A percentile compares a stretch with the other conserved stretches of the same genome.
Conservation (phyloP, 1,140 invertebrate species). For the Leptinotarsa lineolata region DNA sequence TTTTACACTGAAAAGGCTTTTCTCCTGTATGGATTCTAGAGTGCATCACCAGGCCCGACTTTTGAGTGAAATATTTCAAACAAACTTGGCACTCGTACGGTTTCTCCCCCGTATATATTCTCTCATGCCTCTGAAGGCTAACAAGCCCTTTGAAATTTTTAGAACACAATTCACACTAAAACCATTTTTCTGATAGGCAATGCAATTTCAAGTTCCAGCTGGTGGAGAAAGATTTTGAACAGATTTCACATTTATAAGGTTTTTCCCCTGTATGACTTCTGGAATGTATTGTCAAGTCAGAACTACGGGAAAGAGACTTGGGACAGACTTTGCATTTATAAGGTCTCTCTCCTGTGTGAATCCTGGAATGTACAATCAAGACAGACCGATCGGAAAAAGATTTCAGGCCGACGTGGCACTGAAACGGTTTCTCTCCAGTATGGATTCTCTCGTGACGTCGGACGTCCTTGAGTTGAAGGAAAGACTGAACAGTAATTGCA, state of each 20-base stretch:
- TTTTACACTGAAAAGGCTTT: conserved; percentile 14
- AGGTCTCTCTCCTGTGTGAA: not conserved
- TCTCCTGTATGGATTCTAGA: not conserved
- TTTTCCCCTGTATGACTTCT: not conserved
- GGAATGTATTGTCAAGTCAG: not conserved
- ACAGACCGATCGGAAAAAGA: too few relatives aligned
- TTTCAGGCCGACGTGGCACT: too few relatives aligned
- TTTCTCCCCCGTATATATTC: too few relatives aligned
- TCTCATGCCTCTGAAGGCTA: too few relatives aligned
- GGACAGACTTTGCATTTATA: not conserved
- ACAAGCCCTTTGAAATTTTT: too few relatives aligned
- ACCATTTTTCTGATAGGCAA: not conserved
- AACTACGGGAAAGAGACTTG: not conserved
- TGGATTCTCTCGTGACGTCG: too few relatives aligned
- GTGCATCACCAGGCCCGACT: not conserved
- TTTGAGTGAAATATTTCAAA: not conserved
- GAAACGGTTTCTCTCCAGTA: too few relatives aligned
- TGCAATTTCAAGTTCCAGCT: not conserved
- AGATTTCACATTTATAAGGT: not conserved
- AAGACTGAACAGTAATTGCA: too few relatives aligned
- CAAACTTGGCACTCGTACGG: too few relatives aligned
- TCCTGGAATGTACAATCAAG: too few relatives aligned
- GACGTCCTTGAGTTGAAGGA: too few relatives aligned
- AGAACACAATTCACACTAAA: too few relatives aligned
- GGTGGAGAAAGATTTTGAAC: not conserved